A percentile compares a stretch with the other conserved stretches of the same genome.
Conservation (phyloP, 2,888 invertebrate species). For the Drosophila niveifrons region DNA sequence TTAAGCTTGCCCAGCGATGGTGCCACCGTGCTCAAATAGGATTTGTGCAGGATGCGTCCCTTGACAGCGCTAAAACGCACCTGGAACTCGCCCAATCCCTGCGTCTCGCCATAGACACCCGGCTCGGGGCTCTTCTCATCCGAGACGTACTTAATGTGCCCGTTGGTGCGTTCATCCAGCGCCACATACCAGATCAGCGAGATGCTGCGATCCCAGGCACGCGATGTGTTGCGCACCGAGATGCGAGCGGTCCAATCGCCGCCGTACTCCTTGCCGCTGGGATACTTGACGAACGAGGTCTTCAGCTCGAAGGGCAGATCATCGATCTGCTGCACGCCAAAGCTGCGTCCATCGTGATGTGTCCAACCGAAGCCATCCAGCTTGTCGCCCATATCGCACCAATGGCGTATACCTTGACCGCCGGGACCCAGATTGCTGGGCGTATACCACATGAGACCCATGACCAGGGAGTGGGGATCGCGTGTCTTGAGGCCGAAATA, state of each 20-base stretch:
- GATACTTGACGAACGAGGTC: conserved; percentile 95
- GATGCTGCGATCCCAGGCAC: conserved; percentile 81
- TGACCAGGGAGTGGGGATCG: conserved; percentile 94
- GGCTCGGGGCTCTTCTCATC: conserved; percentile 82
- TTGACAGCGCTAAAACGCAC: conserved; percentile 83
- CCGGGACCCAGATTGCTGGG: conserved; percentile 89
- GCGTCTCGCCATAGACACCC: conserved; percentile 89
- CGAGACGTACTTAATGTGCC: conserved; percentile 85
- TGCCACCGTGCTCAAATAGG: conserved; percentile 90
- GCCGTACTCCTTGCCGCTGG: conserved; percentile 92
- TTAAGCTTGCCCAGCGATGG: conserved; percentile 90
- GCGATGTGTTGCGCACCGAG: conserved; percentile 86
- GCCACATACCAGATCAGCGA: conserved; percentile 93
- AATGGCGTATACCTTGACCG: conserved; percentile 94
- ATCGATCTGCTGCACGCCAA: conserved; percentile 95
- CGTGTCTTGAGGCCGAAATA: conserved; percentile 97
- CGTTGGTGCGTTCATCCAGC: conserved; percentile 90
- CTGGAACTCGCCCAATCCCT: conserved; percentile 92
- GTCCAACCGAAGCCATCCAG: conserved; percentile 95
- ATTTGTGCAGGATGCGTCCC: conserved; percentile 89
- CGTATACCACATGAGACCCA: conserved; percentile 99
- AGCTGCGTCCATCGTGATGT: conserved; percentile 95
- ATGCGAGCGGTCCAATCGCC: conserved; percentile 98
- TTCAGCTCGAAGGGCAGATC: conserved; percentile 92
- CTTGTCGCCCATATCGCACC: conserved; percentile 96